Evolutionary conservation across 2,888 invertebrate genomes (phyloP).

Genomic region (Neria commutata): DNA sequence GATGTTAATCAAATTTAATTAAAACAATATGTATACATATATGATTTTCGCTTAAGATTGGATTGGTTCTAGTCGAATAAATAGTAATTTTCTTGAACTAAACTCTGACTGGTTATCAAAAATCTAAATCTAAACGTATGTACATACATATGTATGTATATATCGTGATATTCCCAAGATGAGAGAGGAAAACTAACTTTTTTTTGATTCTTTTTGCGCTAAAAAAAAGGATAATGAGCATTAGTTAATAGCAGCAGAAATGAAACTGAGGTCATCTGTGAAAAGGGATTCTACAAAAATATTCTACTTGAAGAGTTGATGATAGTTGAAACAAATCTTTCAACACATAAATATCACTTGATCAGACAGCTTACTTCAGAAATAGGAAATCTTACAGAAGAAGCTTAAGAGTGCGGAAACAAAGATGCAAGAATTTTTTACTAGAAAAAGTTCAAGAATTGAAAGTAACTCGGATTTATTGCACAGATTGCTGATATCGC

Average conservation of each 20-base stretch:
- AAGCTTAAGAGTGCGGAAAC: too few species aligned
- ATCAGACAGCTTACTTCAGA: background rate
- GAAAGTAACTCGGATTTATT: too few species aligned
- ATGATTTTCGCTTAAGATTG: background rate
- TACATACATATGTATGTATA: background rate
- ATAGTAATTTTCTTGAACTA: background rate
- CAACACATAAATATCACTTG: background rate
- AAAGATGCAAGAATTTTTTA: too few species aligned
- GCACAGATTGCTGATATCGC: too few species aligned
- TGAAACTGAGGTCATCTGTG: slow-evolving; percentile 1
- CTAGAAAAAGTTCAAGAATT: too few species aligned
- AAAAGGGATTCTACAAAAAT: slow-evolving; percentile 12
- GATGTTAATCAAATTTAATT: background rate
- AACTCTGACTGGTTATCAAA: slow-evolving; percentile 1
- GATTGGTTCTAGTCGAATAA: background rate
- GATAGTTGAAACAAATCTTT: slow-evolving; percentile 5
- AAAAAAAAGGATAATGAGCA: slow-evolving; percentile 8
- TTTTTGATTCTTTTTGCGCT: background rate
- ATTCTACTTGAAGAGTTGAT: slow-evolving; percentile 2
- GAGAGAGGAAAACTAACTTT: background rate
- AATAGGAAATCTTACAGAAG: too few species aligned
- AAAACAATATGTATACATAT: background rate
- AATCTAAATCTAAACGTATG: background rate
- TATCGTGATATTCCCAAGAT: background rate
- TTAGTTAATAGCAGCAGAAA: slow-evolving; percentile 11